phyloP scores from a whole-genome alignment of 1,140 invertebrate species.

The Dendrolimus punctatus region DNA sequence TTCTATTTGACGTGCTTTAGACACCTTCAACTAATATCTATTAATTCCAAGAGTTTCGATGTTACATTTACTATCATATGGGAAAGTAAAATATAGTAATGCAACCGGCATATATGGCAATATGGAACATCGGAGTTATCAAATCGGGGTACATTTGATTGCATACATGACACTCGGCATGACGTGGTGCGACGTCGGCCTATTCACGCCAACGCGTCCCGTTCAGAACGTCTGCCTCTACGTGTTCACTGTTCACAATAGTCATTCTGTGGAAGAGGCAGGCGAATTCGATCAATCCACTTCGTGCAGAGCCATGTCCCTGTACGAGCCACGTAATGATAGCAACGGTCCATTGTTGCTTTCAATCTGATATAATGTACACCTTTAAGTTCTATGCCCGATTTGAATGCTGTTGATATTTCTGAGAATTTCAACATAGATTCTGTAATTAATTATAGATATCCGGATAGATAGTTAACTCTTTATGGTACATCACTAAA shows the following conservation, averaged over 20 bases:
- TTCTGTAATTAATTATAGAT: too few relatives aligned
- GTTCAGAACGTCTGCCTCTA: conserved; percentile 15
- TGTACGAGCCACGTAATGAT: conserved; percentile 3
- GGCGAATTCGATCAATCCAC: conserved; percentile 42
- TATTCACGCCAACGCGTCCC: conserved; percentile 29
- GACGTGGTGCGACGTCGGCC: conserved; percentile 17
- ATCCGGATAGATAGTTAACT: too few relatives aligned
- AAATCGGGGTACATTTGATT: conserved; percentile 23
- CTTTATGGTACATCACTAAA: too few relatives aligned
- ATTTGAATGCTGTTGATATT: too few relatives aligned
- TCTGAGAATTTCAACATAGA: too few relatives aligned
- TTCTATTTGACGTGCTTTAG: too few relatives aligned
- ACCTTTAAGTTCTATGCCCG: too few relatives aligned
- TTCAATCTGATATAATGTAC: not conserved
- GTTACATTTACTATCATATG: too few relatives aligned
- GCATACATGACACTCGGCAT: conserved; percentile 16
- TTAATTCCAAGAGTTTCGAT: too few relatives aligned
- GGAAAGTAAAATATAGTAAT: not conserved
- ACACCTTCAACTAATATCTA: too few relatives aligned
- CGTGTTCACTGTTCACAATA: conserved; percentile 40
- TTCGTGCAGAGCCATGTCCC: conserved; percentile 12
- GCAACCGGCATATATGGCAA: conserved; percentile 5
- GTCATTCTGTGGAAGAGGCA: conserved; percentile 26
- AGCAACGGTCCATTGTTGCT: conserved; percentile 1
- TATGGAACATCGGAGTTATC: conserved; percentile 23